These are phyloP conservation scores for Australoheros scitulus DNA, from an alignment of 2,113 vertebrate species.

Conservation along the genomic window DNA sequence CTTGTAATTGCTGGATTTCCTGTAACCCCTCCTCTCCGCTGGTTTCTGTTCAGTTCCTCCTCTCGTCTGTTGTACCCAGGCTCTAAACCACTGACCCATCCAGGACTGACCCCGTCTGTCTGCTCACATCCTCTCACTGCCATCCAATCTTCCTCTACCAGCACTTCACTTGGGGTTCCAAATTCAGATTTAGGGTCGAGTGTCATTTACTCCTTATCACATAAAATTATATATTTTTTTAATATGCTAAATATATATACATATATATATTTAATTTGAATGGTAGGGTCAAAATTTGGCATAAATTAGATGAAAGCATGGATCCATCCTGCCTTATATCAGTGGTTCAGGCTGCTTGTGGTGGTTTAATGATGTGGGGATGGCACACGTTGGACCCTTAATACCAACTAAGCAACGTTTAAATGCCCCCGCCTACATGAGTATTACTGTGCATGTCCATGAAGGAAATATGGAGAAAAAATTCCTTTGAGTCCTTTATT, in stretches of 20 bases:
- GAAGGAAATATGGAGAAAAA: not conserved
- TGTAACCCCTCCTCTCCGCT: not conserved
- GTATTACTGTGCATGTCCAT: too few relatives aligned
- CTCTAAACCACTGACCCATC: not conserved
- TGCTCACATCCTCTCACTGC: not conserved
- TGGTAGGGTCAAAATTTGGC: too few relatives aligned
- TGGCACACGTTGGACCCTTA: too few relatives aligned
- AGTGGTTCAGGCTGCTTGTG: too few relatives aligned
- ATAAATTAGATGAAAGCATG: too few relatives aligned
- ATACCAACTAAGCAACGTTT: too few relatives aligned
- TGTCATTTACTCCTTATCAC: not conserved
- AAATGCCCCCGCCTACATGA: too few relatives aligned
- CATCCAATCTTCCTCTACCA: rapidly evolving
- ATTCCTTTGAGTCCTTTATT: rapidly evolving
- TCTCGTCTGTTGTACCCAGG: not conserved
- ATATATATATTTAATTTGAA: too few relatives aligned
- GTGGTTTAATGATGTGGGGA: too few relatives aligned
- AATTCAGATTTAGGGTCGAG: not conserved
- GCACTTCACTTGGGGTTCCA: not conserved
- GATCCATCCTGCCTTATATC: too few relatives aligned
- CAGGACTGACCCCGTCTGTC: not conserved
- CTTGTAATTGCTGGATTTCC: not conserved
- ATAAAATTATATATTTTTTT: not conserved
- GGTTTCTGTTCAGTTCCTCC: not conserved
- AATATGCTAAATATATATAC: not conserved